Evolutionary conservation across 2,888 invertebrate species (phyloP).

Genomic region (Dendrolimus pini): DNA sequence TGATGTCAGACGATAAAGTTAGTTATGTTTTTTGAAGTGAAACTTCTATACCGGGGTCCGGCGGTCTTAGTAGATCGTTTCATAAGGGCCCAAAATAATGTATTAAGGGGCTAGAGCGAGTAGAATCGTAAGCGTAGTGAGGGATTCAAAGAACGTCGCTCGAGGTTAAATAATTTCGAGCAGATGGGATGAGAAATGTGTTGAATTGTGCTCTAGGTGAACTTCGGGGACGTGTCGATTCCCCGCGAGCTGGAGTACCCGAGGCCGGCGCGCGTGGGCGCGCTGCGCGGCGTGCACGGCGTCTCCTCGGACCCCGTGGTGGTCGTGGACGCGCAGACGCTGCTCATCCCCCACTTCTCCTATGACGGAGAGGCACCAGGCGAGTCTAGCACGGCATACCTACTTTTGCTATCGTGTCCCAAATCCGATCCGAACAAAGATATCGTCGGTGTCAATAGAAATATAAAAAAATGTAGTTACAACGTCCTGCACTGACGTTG

Average conservation of each 20-base stretch:
- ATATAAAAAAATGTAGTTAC: no score
- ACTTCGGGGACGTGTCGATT: constrained; percentile 92
- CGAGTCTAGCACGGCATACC: constrained; percentile 38
- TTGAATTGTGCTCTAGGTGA: constrained; percentile 76
- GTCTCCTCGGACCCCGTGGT: constrained; percentile 92
- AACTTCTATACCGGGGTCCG: no score
- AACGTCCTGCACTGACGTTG: no score
- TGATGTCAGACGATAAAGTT: not conserved
- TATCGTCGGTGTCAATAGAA: no score
- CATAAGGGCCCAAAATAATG: no score
- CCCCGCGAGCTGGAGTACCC: constrained; percentile 88
- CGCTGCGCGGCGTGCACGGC: constrained; percentile 87
- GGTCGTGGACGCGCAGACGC: constrained; percentile 94
- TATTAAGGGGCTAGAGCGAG: no score
- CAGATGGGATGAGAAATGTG: not conserved
- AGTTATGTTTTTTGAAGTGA: not conserved
- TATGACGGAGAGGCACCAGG: constrained; percentile 96
- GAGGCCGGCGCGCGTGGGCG: constrained; percentile 86
- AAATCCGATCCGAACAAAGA: no score
- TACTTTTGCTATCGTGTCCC: no score
- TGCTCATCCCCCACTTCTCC: constrained; percentile 91
- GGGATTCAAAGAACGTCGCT: no score
- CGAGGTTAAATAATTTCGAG: no score
- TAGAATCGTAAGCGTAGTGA: no score
- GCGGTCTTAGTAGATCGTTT: no score